Evolutionary conservation across 2,797 vertebrate genomes (phyloP), one percentile per base, ranked within the genome.

Genomic region (Nyctibius grandis): DNA sequence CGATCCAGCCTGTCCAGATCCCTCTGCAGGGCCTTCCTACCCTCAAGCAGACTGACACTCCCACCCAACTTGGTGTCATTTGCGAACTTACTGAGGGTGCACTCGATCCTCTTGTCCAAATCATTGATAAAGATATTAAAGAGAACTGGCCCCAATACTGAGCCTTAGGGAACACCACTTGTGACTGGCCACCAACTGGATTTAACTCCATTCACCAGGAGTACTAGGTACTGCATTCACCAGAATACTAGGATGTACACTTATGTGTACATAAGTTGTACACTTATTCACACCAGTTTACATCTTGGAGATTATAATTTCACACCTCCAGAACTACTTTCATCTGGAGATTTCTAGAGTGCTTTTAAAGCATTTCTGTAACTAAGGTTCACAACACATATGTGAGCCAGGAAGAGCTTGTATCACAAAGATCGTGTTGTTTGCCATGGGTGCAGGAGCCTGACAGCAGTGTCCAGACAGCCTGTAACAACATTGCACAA

Each of bases 31-130:
- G 18, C 17, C 11, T 33, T 26, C 11, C 33, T 28, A 28, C 5
- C 11, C 45, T 60, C 9, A 1, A 5, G 28, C 22, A 85, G 11
- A 51, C 26, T 22, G 17, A 59, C 38, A 2, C 3, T 47, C 4
- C 6, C 1, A 0, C 21, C 26, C 26, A 67, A 5, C 3, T 31
- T 16, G 8, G 3, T 48, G 34, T 17, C 5, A 2, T 25, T 36
- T 50, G 21, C 34, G 51, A 36, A 33, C 8, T 51, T 28, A 28
- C 33, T 36, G 38, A 59, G 18, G 15, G 22, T 38, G 18, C 53
- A 23, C 33, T 51, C 0, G 0, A 38, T 77, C 14, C 17, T 9
- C 21, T 67, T 3, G 1, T 59, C 22, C 36, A 7, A n/a, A n/a
- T n/a, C n/a, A n/a, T 9, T 19, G 15, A 33, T 19, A 59, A 67